Conservation (phyloP, 2,797 vertebrate species). For the Galago senegalensis region DNA sequence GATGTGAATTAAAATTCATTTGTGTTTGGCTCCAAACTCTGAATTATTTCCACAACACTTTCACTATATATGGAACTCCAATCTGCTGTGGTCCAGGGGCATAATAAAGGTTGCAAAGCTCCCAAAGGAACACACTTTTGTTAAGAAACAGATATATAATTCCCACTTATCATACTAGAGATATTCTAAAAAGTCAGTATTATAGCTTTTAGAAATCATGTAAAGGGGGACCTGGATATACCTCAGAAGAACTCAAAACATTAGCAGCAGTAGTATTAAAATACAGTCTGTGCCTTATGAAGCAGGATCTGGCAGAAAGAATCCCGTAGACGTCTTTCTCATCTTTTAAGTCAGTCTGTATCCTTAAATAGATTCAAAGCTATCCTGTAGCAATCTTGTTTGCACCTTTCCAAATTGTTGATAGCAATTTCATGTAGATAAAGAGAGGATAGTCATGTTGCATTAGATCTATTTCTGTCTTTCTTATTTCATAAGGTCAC, state of each 20-base stretch:
- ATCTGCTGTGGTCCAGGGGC: background rate
- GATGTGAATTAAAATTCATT: background rate
- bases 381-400: background rate
- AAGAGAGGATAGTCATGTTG: background rate
- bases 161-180: background rate
- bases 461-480: background rate
- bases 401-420: background rate
- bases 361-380: constrained; percentile 21
- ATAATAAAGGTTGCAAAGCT: background rate
- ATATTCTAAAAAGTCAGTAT: background rate
- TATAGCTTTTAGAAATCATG: background rate
- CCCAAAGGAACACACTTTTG: background rate
- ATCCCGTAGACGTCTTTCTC: background rate
- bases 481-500: background rate
- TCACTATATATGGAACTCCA: background rate
- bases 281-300: background rate
- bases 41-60: background rate
- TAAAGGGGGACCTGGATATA: background rate
- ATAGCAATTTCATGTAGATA: constrained; percentile 44
- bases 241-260: background rate
- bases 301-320: background rate
- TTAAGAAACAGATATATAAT: background rate
- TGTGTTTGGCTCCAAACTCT: background rate
- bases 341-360: constrained; percentile 37
- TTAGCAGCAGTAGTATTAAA: background rate